Evolutionary conservation across 2,113 vertebrate genomes (phyloP).

Genomic region (Promerops cafer): DNA sequence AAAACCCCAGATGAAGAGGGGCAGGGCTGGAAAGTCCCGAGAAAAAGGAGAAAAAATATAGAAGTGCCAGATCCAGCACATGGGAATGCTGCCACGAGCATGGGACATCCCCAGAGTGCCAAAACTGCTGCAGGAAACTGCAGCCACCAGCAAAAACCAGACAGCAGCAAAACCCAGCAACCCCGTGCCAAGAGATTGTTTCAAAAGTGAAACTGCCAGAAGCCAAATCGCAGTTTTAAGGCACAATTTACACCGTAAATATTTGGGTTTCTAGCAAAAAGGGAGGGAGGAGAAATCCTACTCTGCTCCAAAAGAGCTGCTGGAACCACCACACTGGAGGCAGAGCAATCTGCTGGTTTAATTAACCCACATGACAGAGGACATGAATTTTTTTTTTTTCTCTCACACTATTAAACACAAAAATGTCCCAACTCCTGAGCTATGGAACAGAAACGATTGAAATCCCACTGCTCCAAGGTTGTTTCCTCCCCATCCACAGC

Average conservation of each 20-base stretch:
- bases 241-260: not conserved
- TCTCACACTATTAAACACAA: not conserved
- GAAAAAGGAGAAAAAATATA: not conserved
- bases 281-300: not conserved
- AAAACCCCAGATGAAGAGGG: not conserved
- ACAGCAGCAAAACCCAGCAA: not conserved
- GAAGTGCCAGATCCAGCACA: not conserved
- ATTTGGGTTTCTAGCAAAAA: not conserved
- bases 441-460: accelerated
- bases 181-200: not conserved
- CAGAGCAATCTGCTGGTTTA: not conserved
- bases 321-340: not conserved
- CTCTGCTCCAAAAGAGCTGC: not conserved
- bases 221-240: not conserved
- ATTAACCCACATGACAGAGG: not conserved
- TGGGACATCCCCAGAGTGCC: not conserved
- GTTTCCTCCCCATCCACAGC: not conserved
- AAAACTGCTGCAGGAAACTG: not conserved
- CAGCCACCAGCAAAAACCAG: not conserved
- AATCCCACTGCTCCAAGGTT: not conserved
- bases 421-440: not conserved
- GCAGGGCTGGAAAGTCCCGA: not conserved
- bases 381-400: not conserved
- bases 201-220: not conserved
- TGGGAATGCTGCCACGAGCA: not conserved